Base-by-base conservation (phyloP, 2,888 invertebrate species). In the Idaea dimidiata region DNA sequence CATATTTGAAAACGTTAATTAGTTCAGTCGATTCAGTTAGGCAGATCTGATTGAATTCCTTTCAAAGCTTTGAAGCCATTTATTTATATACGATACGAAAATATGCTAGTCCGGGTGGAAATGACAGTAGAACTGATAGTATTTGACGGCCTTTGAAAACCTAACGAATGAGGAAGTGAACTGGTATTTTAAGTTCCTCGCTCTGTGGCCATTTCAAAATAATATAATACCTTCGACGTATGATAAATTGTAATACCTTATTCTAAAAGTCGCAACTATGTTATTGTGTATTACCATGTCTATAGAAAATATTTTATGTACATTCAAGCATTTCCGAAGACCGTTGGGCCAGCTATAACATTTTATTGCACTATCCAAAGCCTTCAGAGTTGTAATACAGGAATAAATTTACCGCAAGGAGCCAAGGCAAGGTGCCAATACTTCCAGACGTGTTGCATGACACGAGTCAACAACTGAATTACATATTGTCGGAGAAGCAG, bases 291-390 rank as follows among this genome's bases (percentile, higher is more conserved):
- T 43, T 43, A 43, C 43, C 43, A 43, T 43, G 14, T 43, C 43
- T 43, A 43, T 43, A 43, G 43, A 43, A 43, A 43, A 18, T 56
- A 56, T 56, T 87, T 89, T 87, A 89, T 80, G 83, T 82, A 77
- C 77, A 77, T 74, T 80, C 79, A 80, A 87, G 86, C 78, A 82
- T 79, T 82, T 74, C 77, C 76, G 76, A 79, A 81, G 78, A 79
- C 79, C 74, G 79, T 80, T 67, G 68, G 75, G 76, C 74, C 81
- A 82, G 84, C 84, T 86, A 86, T 87, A 86, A 82, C 84, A 75
- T 87, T 90, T 89, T 89, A 90, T 87, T 85, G 81, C 82, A 80
- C 68, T 85, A 87, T 87, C 82, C 74, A 76, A 80, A 79, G 80
- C 79, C 77, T 77, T 78, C 76, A 80, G 78, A 81, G 79, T 83